These are phyloP conservation scores for Caligus rogercresseyi DNA, from an alignment of 1,140 invertebrate species.

Conservation along the genomic window DNA sequence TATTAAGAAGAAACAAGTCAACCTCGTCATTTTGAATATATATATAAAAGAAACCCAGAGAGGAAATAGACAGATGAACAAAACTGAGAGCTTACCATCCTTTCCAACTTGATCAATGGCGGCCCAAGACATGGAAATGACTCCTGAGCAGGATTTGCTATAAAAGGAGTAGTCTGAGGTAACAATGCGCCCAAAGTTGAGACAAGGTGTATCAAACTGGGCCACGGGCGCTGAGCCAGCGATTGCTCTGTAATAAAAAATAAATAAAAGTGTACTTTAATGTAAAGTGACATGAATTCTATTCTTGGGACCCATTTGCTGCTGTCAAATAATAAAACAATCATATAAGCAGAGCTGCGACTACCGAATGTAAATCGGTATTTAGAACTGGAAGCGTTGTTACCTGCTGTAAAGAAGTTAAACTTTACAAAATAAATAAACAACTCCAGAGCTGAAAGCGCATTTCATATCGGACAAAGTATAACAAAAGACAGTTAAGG, in stretches of 20 bases:
- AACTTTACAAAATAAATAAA: too few relatives aligned
- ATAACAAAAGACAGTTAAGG: too few relatives aligned
- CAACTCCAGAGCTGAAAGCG: too few relatives aligned
- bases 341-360: slow-evolving; percentile 5
- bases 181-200: slow-evolving; percentile 53
- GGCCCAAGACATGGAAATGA: slow-evolving; percentile 60
- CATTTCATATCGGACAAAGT: too few relatives aligned
- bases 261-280: neutral
- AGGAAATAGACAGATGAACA: neutral
- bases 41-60: too few relatives aligned
- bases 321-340: neutral
- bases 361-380: too few relatives aligned
- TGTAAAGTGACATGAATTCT: neutral
- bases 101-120: slow-evolving; percentile 41
- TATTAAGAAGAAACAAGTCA: too few relatives aligned
- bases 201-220: slow-evolving; percentile 66
- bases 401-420: too few relatives aligned
- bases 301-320: too few relatives aligned
- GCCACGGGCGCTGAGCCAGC: slow-evolving; percentile 86
- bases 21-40: too few relatives aligned
- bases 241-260: slow-evolving; percentile 48
- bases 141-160: slow-evolving; percentile 41
- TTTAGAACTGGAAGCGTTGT: too few relatives aligned
- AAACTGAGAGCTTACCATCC: slow-evolving; percentile 29
- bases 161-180: slow-evolving; percentile 49